Evolutionary conservation across 2,888 invertebrate genomes (phyloP).

Genomic region (Morpho helenor): DNA sequence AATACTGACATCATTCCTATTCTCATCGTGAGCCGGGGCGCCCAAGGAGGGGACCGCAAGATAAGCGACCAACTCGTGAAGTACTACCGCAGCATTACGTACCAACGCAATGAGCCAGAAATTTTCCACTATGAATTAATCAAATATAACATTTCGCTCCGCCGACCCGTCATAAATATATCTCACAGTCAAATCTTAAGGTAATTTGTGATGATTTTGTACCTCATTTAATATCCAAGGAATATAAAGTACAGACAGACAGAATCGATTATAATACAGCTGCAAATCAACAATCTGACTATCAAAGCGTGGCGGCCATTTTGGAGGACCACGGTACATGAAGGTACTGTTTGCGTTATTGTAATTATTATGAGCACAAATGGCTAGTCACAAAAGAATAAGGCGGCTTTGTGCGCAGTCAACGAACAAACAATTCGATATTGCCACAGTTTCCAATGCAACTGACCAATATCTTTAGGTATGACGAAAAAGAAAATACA

Average conservation of each 20-base stretch:
- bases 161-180: slow-evolving; percentile 60
- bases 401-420: no score
- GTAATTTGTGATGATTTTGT: slow-evolving; percentile 77
- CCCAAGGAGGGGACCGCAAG: not conserved
- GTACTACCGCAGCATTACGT: slow-evolving; percentile 4
- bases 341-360: slow-evolving; percentile 17
- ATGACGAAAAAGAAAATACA: no score
- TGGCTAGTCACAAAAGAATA: not conserved
- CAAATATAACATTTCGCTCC: slow-evolving; percentile 42
- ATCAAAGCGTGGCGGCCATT: slow-evolving; percentile 48
- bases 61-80: not conserved
- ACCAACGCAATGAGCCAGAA: slow-evolving; percentile 31
- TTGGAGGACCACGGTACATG: slow-evolving; percentile 19
- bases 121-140: slow-evolving; percentile 57
- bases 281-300: slow-evolving; percentile 63
- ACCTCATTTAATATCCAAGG: slow-evolving; percentile 75
- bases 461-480: no score
- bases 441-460: no score
- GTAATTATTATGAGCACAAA: slow-evolving; percentile 15
- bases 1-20: slow-evolving; percentile 6
- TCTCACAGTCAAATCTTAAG: slow-evolving; percentile 76
- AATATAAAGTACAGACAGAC: slow-evolving; percentile 68
- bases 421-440: no score
- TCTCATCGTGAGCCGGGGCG: not conserved
- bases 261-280: slow-evolving; percentile 53